Evolutionary conservation across 64 coral and sea anemone species (phyloP), one percentile per base, ranked within the genome.

Genomic region (Montipora sp.): DNA sequence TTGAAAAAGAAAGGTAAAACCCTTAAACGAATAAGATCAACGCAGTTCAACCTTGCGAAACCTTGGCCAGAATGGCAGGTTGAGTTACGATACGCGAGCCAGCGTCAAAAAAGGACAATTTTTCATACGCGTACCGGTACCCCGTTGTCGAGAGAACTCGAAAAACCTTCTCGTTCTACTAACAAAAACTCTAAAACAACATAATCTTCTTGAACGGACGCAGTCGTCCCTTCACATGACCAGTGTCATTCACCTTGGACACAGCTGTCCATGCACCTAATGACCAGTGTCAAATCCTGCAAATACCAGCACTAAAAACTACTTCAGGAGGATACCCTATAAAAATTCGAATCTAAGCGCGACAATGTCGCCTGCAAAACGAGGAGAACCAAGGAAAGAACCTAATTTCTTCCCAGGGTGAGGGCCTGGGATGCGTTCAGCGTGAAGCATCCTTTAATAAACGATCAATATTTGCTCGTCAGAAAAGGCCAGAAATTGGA

Each of bases 391-490:
- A 55, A 80, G 13, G 44, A 80, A 20, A 16, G 50, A 20, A 55
- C 9, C 51, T 80, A 7, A 80, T 80, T 80, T 80, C 51, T 21
- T 50, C 50, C 3, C 48, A 16, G 51, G 51, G 51, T 55, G 51
- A 55, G 51, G 51, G 51, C 10, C 51, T 55, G 10, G 51, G 51
- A 55, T 55, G 51, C 51, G 51, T 55, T 55, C 51, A 55, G 51
- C 51, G 51, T 55, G 2, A 55, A 55, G 51, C 51, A 55, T 55
- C 51, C 51, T 55, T 55, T 55, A 55, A 55, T 55, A 10, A 55
- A 55, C 51, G 51, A 55, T n/a, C 77, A 13, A 80, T 80, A 80
- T 80, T 55, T 80, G 77, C 77, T 55, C 44, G 77, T 80, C 12
- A 58, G 50, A 80, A 80, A 48, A 55, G 77, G 77, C 77, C 48